Percentiles rank a stretch among this genome's conserved stretches.
phyloP scores from a whole-genome alignment of 2,888 invertebrate genomes.

The Pimpla rufipes region DNA sequence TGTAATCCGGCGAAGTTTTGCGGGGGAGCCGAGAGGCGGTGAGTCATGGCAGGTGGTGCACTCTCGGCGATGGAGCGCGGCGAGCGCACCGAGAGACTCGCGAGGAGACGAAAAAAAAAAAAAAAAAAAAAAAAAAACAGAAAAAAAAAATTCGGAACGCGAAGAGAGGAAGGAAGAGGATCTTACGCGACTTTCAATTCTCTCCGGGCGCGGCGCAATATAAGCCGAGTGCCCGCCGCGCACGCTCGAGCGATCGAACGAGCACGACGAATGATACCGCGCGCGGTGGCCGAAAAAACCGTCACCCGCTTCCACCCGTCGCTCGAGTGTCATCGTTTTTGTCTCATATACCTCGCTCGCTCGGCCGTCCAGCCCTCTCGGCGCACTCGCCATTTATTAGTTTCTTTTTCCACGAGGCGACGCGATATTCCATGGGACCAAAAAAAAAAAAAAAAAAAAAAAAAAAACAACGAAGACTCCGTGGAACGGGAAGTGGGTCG shows the following conservation, averaged over 20 bases:
- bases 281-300: conserved; percentile 53
- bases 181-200: conserved; percentile 62
- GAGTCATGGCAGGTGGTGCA: conserved; percentile 83
- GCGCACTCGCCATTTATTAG: conserved; percentile 62
- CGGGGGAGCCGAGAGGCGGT: conserved; percentile 82
- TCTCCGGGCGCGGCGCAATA: conserved; percentile 41
- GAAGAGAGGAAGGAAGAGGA: conserved; percentile 51
- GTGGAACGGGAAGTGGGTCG: conserved; percentile 64
- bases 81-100: conserved; percentile 60
- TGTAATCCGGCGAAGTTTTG: conserved; percentile 83
- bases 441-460: conserved; percentile 25
- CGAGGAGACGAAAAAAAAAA: conserved; percentile 16
- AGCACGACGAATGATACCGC: conserved; percentile 59
- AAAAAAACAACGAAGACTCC: conserved; percentile 33
- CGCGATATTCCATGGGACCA: conserved; percentile 69
- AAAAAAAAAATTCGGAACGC: conserved; percentile 43
- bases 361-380: conserved; percentile 20
- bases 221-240: conserved; percentile 42
- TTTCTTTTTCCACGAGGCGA: conserved; percentile 62
- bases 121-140: conserved; percentile 18
- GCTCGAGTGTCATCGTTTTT: conserved; percentile 66
- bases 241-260: conserved; percentile 53
- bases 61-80: conserved; percentile 63
- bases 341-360: conserved; percentile 35
- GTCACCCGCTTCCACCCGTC: conserved; percentile 56